Conservation (phyloP, 2,797 vertebrate genomes). For the Agapornis canus region DNA sequence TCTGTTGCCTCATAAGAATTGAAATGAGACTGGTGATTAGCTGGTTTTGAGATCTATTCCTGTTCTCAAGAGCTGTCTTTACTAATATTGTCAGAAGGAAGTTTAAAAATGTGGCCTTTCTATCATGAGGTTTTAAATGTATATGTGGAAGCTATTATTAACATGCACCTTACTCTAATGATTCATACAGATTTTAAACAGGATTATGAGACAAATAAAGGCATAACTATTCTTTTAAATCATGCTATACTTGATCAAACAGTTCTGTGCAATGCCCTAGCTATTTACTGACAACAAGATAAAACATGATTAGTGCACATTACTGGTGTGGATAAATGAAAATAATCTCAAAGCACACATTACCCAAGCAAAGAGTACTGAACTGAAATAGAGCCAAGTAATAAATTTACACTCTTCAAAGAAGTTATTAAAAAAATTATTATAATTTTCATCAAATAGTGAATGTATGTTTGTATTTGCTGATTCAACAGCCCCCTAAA, state of each 20-base stretch:
- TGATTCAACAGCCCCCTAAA: background rate
- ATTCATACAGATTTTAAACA: conserved; percentile 63
- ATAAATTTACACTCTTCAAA: conserved; percentile 26
- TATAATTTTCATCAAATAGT: conserved; percentile 10
- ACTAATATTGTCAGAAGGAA: background rate
- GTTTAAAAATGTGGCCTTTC: background rate
- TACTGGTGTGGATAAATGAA: conserved; percentile 58
- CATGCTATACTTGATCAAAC: conserved; percentile 48
- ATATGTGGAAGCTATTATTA: conserved; percentile 36
- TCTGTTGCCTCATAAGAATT: background rate
- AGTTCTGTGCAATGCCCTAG: conserved; percentile 38
- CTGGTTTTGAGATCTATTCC: background rate
- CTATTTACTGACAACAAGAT: conserved; percentile 62
- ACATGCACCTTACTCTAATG: conserved; percentile 38
- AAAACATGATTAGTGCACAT: conserved; percentile 62
- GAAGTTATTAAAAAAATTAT: conserved; percentile 10
- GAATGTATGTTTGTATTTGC: background rate
- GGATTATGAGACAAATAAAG: conserved; percentile 64
- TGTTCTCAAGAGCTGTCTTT: background rate
- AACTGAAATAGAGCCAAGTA: conserved; percentile 19
- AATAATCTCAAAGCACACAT: conserved; percentile 45
- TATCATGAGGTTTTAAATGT: background rate
- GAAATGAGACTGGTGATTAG: background rate
- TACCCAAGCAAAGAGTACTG: conserved; percentile 23
- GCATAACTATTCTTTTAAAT: conserved; percentile 50